Conservation (phyloP, 1,140 invertebrate species). For the Zaprionus africanus region DNA sequence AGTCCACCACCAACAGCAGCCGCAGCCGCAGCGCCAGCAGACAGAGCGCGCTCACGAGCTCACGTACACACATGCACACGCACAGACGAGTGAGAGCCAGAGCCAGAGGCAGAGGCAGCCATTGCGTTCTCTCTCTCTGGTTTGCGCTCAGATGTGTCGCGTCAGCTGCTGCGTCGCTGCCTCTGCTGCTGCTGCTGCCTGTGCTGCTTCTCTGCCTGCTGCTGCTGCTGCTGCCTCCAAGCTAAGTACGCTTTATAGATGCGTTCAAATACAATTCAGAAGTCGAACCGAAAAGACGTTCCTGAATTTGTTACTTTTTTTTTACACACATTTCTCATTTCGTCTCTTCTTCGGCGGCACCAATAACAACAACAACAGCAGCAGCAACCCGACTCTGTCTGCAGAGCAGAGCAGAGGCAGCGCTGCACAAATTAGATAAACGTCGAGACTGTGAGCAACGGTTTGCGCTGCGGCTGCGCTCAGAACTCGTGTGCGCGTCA, state of each 20-base stretch:
- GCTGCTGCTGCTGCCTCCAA: slow-evolving; percentile 33
- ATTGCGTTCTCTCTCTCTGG: slow-evolving; percentile 46
- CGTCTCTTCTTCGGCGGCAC: slow-evolving; percentile 12
- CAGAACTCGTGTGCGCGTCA: slow-evolving; percentile 75
- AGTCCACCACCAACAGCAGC: slow-evolving; percentile 44
- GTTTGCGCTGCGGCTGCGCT: slow-evolving; percentile 77
- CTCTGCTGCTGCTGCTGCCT: slow-evolving; percentile 16
- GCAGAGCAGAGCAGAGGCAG: slow-evolving; percentile 28
- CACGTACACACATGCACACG: slow-evolving; percentile 20
- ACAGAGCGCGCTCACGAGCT: slow-evolving; percentile 19
- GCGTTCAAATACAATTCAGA: slow-evolving; percentile 59
- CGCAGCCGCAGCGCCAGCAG: slow-evolving; percentile 25
- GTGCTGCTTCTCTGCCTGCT: slow-evolving; percentile 2
- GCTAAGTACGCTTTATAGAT: slow-evolving; percentile 74
- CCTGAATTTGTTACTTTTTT: slow-evolving; percentile 54
- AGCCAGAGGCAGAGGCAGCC: slow-evolving; percentile 36
- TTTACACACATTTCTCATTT: slow-evolving; percentile 3
- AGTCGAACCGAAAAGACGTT: slow-evolving; percentile 57
- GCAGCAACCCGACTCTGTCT: slow-evolving; percentile 12
- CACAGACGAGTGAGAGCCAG: slow-evolving; percentile 20
- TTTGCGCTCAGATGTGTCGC: slow-evolving; percentile 47
- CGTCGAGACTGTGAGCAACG: slow-evolving; percentile 48
- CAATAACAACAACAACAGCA: neutral
- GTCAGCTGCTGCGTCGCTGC: slow-evolving; percentile 42
- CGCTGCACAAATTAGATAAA: slow-evolving; percentile 48